phyloP scores from a whole-genome alignment of 2,113 vertebrate genomes.

The Desmodus rotundus region DNA sequence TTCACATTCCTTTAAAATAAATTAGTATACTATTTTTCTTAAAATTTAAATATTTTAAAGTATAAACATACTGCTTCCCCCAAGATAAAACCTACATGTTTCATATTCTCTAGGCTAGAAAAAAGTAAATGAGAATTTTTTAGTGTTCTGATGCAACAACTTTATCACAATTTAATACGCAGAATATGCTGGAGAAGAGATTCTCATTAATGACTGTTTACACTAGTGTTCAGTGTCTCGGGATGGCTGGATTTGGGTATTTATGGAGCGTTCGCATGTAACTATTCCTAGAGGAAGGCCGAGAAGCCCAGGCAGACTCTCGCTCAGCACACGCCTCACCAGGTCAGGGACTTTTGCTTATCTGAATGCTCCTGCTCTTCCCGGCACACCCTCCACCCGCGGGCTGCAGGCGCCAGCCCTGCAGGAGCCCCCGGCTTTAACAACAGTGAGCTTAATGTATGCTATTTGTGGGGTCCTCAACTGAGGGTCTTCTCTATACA shows the following conservation, averaged over 20 bases:
- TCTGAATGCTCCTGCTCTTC: not conserved
- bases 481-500: not conserved
- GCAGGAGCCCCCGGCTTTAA: not conserved
- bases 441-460: not conserved
- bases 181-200: not conserved
- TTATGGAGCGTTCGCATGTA: not conserved
- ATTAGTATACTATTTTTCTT: not conserved
- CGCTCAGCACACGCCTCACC: not conserved
- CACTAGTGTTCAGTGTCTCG: not conserved
- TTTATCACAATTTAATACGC: slow-evolving; percentile 9
- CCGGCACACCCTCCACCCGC: too few species aligned
- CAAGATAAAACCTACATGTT: not conserved
- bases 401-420: not conserved
- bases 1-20: not conserved
- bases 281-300: not conserved
- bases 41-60: not conserved
- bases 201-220: not conserved
- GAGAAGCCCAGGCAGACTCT: not conserved
- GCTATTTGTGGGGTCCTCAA: not conserved
- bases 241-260: not conserved
- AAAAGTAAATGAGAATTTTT: not conserved
- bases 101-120: not conserved
- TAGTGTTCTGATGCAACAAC: not conserved
- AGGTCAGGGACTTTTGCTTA: not conserved
- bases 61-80: not conserved